These are phyloP conservation scores for Styela plicata DNA, from an alignment of 23 tunicate species.

Conservation along the genomic window DNA sequence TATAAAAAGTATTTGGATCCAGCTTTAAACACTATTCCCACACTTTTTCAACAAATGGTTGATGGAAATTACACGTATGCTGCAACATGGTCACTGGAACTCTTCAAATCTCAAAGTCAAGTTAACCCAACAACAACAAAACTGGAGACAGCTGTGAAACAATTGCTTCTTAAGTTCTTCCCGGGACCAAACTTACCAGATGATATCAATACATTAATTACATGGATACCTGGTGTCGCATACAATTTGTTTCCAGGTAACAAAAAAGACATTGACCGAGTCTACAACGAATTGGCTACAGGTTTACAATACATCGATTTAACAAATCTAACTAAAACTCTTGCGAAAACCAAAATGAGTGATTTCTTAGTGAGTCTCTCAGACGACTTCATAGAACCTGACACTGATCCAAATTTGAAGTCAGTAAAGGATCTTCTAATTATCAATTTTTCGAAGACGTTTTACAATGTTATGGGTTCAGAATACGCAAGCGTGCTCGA, in stretches of 20 bases:
- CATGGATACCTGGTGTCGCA: not conserved
- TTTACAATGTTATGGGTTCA: conserved; percentile 9
- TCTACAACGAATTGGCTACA: not conserved
- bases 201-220: not conserved
- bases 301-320: not conserved
- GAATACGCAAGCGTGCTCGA: not conserved
- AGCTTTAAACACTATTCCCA: not conserved
- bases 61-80: not conserved
- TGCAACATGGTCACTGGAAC: not conserved
- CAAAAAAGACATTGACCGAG: not conserved
- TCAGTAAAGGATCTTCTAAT: not conserved
- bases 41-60: not conserved
- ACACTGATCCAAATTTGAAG: not conserved
- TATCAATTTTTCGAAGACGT: conserved; percentile 22
- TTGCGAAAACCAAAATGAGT: conserved; percentile 6
- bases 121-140: not conserved
- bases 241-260: not conserved
- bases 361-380: not conserved
- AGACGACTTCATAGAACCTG: not conserved
- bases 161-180: no score
- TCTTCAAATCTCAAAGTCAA: not conserved
- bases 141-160: not conserved
- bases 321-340: not conserved
- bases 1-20: not conserved
- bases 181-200: not conserved